Conservation (phyloP, 2,888 invertebrate species). For the Diloba caeruleocephala region DNA sequence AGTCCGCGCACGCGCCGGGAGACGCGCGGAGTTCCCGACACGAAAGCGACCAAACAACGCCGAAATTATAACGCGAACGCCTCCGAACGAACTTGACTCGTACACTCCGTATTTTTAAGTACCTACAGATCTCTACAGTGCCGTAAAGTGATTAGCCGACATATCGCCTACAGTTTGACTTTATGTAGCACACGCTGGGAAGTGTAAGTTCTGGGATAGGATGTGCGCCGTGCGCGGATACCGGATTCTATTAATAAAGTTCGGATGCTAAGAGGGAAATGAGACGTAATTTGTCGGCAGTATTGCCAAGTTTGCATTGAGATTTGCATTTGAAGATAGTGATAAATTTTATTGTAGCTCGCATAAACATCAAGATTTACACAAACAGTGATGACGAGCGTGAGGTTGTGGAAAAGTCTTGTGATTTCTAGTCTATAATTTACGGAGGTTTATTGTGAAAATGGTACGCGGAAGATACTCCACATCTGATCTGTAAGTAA, state of each 20-base stretch:
- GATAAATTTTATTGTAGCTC: constrained; percentile 76
- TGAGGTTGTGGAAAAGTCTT: constrained; percentile 61
- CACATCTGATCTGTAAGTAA: constrained; percentile 83
- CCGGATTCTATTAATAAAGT: constrained; percentile 79
- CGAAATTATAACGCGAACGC: constrained; percentile 74
- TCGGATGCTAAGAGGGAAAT: constrained; percentile 73
- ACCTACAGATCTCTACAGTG: constrained; percentile 60
- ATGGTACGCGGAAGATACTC: constrained; percentile 87
- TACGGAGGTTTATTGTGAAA: constrained; percentile 61
- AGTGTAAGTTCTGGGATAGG: constrained; percentile 58
- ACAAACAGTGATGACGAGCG: constrained; percentile 70
- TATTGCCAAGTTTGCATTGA: constrained; percentile 83
- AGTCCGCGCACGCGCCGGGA: constrained; percentile 76
- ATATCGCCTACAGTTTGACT: constrained; percentile 43
- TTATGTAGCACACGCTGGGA: constrained; percentile 54
- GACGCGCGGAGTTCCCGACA: constrained; percentile 73
- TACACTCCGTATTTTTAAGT: constrained; percentile 63
- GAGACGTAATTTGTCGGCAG: constrained; percentile 75
- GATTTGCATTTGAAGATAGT: constrained; percentile 73
- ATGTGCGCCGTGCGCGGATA: constrained; percentile 64
- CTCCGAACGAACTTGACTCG: constrained; percentile 79
- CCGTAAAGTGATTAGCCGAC: constrained; percentile 54
- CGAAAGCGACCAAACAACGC: constrained; percentile 70
- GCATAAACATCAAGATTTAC: constrained; percentile 73
- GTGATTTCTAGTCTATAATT: constrained; percentile 62